Base-by-base conservation (phyloP, 1,140 invertebrate species). In the Nephila pilipes region DNA sequence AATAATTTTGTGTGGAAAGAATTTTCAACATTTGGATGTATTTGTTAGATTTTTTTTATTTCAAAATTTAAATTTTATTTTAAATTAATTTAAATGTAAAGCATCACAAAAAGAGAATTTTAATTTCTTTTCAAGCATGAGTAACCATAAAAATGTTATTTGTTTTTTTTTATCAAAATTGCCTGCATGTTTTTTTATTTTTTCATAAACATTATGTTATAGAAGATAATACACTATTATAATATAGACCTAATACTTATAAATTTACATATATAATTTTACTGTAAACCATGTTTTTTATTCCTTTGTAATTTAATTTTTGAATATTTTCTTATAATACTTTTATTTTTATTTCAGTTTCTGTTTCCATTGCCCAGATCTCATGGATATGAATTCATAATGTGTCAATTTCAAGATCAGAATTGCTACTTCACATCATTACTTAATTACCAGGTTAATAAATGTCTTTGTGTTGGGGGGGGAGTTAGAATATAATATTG, bases 321-420 rank as follows among this genome's bases (percentile, higher is more conserved):
- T 22, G 1, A 58, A 22, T 58, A 1, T 58, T 18, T 58, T 58
- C 2, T 58, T 12, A 4, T 58, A 58, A 58, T 6, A 58, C 16
- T 20, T 10, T n/a, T 10, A 63, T n/a, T n/a, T 60, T 2, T 90
- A 14, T 95, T 95, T 94, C 94, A 96, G 94, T 99, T 99, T 95
- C 93, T 99, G 38, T 96, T 98, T 94, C 97, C 98, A 8, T 94
- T 99, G 63, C 98, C 98, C 5, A 96, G 97, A 94, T 96, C 97
- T 32, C 96, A 98, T 94, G 98, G 98, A 20, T 99, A 98, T 95
- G 98, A 99, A 95, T 99, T 98, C 95, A 97, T 98, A 90, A 96
- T 99, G 95, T 96, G 96, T 93, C 98, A 99, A 95, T 97, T 97
- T 96, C 96, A 96, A 94, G 96, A 95, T 60, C 97, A 97, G 94